phyloP scores from a whole-genome alignment of 1,140 invertebrate genomes.

The Spodoptera frugiperda region DNA sequence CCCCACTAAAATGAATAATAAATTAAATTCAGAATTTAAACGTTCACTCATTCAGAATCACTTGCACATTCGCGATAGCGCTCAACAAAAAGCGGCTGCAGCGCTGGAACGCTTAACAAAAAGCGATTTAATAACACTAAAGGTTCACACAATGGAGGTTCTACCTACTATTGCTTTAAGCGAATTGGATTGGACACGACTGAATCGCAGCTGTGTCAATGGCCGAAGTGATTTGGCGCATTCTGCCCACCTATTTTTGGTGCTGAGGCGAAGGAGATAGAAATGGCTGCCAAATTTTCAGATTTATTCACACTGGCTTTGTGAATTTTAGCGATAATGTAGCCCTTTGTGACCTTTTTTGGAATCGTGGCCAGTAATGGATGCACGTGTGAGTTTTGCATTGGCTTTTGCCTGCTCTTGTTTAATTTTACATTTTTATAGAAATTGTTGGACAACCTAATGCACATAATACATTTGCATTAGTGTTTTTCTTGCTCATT shows the following conservation, averaged over 20 bases:
- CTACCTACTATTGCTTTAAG: background rate
- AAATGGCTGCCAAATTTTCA: constrained; percentile 27
- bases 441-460: too few relatives aligned
- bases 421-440: too few relatives aligned
- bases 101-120: constrained; percentile 20
- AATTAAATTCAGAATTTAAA: background rate
- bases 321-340: background rate
- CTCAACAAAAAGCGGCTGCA: constrained; percentile 26
- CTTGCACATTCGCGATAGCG: constrained; percentile 28
- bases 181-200: constrained; percentile 11
- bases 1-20: background rate
- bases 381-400: background rate
- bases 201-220: constrained; percentile 17
- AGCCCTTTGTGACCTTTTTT: background rate
- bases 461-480: too few relatives aligned
- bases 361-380: background rate
- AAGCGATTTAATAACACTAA: constrained; percentile 38
- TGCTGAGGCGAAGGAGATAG: background rate
- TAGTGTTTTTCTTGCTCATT: too few relatives aligned
- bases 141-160: constrained; percentile 15
- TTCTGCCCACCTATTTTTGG: constrained; percentile 19
- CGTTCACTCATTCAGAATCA: background rate
- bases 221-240: constrained; percentile 14
- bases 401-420: too few relatives aligned
- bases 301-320: background rate